Percentiles rank a stretch among this genome's conserved stretches.
phyloP scores from a whole-genome alignment of 2,888 invertebrate genomes.

The Stenichneumon culpator region DNA sequence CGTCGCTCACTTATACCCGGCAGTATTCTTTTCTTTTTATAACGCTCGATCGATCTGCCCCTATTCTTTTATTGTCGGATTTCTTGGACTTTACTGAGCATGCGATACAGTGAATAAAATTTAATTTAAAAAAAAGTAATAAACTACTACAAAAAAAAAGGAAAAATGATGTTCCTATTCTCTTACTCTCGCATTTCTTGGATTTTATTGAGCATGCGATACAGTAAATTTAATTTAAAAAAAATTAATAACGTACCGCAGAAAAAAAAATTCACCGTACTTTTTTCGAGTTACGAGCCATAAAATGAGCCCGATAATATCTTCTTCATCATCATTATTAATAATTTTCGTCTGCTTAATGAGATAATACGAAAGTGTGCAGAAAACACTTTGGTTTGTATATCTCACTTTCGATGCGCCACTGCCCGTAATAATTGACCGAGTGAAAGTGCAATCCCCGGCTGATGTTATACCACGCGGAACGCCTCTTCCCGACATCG shows the following conservation, averaged over 20 bases:
- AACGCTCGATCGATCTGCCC: not conserved
- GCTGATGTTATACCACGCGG: conserved; percentile 40
- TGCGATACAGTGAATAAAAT: not conserved
- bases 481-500: conserved; percentile 32
- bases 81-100: not conserved
- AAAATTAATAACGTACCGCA: not conserved
- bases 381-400: conserved; percentile 33
- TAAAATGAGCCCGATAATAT: not conserved
- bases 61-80: not conserved
- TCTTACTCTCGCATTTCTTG: not conserved
- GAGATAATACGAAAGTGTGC: not conserved
- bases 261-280: not conserved
- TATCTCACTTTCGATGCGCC: conserved; percentile 46
- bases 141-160: not conserved
- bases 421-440: conserved; percentile 62
- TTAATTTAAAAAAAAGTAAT: not conserved
- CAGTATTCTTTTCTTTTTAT: conserved; percentile 5
- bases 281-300: not conserved
- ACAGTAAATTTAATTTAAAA: not conserved
- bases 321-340: not conserved
- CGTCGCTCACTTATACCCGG: conserved; percentile 9
- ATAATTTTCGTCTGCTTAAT: not conserved
- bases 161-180: not conserved
- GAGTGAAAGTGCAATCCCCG: conserved; percentile 67
- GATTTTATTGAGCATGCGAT: not conserved